phyloP scores from a whole-genome alignment of 1,140 invertebrate species.

The Drosophila malerkotliana region DNA sequence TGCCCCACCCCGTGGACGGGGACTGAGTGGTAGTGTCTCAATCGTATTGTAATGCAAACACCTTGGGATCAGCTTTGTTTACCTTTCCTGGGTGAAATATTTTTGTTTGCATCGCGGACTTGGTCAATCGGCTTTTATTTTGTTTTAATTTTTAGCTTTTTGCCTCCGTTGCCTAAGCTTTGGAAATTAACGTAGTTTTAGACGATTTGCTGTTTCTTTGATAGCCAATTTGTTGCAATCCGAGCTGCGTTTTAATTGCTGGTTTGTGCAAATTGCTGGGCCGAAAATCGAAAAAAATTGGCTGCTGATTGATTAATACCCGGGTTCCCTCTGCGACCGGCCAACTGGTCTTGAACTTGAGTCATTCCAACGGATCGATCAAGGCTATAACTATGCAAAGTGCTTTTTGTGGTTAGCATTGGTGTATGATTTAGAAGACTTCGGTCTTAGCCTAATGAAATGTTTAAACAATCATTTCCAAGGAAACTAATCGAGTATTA shows the following conservation, averaged over 20 bases:
- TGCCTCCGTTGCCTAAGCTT: constrained; percentile 36
- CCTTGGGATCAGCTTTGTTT: constrained; percentile 54
- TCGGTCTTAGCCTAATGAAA: neutral
- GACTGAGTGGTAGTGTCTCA: constrained; percentile 21
- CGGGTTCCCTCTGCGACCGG: constrained; percentile 32
- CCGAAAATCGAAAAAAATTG: constrained; percentile 19
- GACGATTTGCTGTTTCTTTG: constrained; percentile 21
- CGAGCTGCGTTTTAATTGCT: constrained; percentile 67
- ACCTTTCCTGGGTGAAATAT: constrained; percentile 26
- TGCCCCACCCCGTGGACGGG: constrained; percentile 20
- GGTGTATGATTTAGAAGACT: constrained; percentile 16
- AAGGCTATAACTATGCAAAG: constrained; percentile 39
- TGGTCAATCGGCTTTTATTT: constrained; percentile 50
- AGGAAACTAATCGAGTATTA: neutral
- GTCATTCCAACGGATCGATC: constrained; percentile 28
- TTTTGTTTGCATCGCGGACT: constrained; percentile 63
- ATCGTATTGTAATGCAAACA: constrained; percentile 65
- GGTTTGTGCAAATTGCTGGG: constrained; percentile 51
- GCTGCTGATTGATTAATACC: constrained; percentile 44
- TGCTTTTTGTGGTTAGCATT: constrained; percentile 45
- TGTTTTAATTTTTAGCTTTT: constrained; percentile 13
- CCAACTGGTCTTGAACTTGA: constrained; percentile 46
- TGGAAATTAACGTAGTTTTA: constrained; percentile 10
- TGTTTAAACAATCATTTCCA: neutral
- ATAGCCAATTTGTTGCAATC: constrained; percentile 52